Evolutionary conservation across 2,888 invertebrate genomes (phyloP), one percentile per base, ranked within the genome.

Genomic region (Leptopilina drosophilae): DNA sequence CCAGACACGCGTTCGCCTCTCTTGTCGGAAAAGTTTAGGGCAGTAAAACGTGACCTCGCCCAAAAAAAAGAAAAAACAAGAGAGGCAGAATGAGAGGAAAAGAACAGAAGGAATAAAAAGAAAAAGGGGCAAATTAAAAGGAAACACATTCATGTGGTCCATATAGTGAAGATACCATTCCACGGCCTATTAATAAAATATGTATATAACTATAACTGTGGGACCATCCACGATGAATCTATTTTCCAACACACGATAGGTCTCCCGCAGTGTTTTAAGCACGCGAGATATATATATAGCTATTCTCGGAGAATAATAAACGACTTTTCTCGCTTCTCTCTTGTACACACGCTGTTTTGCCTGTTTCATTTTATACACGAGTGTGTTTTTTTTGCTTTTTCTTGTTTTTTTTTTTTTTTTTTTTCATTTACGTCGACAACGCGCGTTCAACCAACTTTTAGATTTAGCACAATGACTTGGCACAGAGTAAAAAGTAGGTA

Each of bases 281-380:
- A 62, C 78, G 75, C 20, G 77, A 64, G 76, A 80, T 42, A 42
- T 42, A 42, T 49, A 11, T 59, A n/a, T 11, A 66, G 80, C 81
- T 85, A 83, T 84, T 84, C 73, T 80, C 49, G 77, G 73, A 82
- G 75, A 78, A 81, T 78, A 83, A 84, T 81, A 85, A 83, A 84
- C 81, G 77, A 76, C 69, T 79, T 77, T 80, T 76, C 78, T 78
- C 77, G 49, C n/a, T 64, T 77, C 78, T 64, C 76, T 76, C 64
- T 81, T 79, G 64, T 42, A 42, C 12, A 49, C 49, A 46, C 46
- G 11, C 12, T 2, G 9, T 49, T 49, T 49, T 49, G 49, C 4
- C 64, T 79, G 67, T 81, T 79, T 77, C 78, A 78, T 81, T 81
- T 78, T 66, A 49, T 49, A 49, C 66, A 53, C 26, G 14, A 14